phyloP scores from a whole-genome alignment of 2,113 vertebrate genomes.

The Gobius niger region DNA sequence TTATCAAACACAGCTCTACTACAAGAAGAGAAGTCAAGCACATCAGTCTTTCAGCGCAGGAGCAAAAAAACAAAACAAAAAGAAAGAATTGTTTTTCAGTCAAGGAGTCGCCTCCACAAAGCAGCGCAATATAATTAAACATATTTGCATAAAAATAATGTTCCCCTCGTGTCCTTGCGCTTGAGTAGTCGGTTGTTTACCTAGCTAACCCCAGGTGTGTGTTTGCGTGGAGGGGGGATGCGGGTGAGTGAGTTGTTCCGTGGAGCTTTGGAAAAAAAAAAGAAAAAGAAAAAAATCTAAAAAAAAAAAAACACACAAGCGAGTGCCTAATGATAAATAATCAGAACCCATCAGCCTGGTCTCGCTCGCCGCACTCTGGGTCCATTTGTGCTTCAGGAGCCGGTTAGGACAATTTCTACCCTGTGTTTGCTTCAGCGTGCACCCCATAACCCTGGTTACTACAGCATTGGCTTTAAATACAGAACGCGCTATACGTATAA shows the following conservation, averaged over 20 bases:
- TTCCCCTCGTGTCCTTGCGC: conserved; percentile 33
- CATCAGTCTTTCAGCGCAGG: too few species aligned
- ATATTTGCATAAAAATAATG: conserved; percentile 1
- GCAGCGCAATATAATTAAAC: background rate
- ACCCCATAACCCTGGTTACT: conserved; percentile 17
- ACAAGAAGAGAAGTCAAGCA: too few species aligned
- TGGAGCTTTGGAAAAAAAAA: conserved; percentile 31
- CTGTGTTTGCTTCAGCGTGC: conserved; percentile 37
- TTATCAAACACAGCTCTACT: too few species aligned
- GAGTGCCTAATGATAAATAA: conserved; percentile 36
- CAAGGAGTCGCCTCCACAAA: background rate
- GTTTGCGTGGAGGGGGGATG: background rate
- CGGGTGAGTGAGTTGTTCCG: conserved; percentile 4
- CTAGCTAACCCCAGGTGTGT: conserved; percentile 16
- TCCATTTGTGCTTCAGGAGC: conserved; percentile 61
- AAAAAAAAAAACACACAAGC: too few species aligned
- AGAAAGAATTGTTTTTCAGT: background rate
- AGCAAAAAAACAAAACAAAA: background rate
- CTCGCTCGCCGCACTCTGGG: conserved; percentile 57
- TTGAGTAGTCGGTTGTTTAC: conserved; percentile 52
- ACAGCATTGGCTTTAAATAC: too few species aligned
- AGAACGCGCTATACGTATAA: too few species aligned
- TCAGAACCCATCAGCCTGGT: conserved; percentile 28
- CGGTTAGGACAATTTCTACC: conserved; percentile 48
- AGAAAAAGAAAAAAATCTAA: too few species aligned